These are phyloP conservation scores for Plecotus auritus DNA, from an alignment of 2,113 vertebrate genomes.

Conservation along the genomic window DNA sequence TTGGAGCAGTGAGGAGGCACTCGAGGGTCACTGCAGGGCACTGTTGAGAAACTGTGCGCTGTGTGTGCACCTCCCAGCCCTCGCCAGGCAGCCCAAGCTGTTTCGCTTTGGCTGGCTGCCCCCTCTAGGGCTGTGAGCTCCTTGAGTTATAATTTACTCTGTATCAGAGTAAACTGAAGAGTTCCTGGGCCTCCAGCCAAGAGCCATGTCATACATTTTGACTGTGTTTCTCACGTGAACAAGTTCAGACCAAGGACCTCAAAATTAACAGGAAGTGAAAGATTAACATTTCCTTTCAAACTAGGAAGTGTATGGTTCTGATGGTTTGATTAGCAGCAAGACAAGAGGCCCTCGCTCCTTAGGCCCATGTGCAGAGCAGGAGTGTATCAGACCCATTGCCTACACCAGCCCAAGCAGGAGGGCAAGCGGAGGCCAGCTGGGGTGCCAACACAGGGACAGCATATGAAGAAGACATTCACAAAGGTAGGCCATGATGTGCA, in stretches of 20 bases:
- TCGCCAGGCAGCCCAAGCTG: too few relatives aligned
- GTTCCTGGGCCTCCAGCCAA: background rate
- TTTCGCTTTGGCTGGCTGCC: background rate
- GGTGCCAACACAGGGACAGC: too few relatives aligned
- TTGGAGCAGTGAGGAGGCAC: too few relatives aligned
- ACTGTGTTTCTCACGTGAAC: background rate
- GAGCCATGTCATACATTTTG: background rate
- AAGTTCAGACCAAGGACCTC: background rate
- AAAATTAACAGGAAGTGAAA: background rate
- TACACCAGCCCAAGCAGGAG: background rate
- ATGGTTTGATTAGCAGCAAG: background rate
- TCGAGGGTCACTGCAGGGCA: too few relatives aligned
- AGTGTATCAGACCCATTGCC: background rate
- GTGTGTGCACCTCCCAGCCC: too few relatives aligned
- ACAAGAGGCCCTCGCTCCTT: background rate
- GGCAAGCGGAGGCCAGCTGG: too few relatives aligned
- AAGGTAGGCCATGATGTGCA: background rate
- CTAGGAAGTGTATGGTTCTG: background rate
- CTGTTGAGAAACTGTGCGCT: too few relatives aligned
- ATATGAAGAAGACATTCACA: too few relatives aligned
- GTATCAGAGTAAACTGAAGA: background rate
- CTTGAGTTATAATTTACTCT: background rate
- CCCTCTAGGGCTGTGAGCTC: background rate
- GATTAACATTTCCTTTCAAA: background rate
- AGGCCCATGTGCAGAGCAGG: background rate